Evolutionary conservation across 2,113 vertebrate genomes (phyloP), one percentile per base, ranked within the genome.

Genomic region (Cephalopholis sonnerati): DNA sequence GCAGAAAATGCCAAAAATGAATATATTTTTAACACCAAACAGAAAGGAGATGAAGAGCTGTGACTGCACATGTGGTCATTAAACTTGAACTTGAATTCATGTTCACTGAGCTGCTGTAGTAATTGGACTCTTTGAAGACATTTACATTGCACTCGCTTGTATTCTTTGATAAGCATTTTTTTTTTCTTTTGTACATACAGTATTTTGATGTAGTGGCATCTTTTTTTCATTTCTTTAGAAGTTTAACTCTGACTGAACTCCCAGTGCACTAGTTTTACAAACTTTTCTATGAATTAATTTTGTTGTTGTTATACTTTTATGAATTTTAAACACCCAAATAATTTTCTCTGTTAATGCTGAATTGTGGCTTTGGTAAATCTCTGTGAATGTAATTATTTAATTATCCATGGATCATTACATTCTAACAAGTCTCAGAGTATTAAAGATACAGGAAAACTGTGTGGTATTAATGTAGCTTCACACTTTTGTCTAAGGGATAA

Each of bases 121-220:
- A 73, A 77, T 46, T 68, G 24, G 63, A 50, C 39, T 70, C 46
- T 36, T 54, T 76, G 24, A 73, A 68, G 48, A 57, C 58, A 71
- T 82, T 79, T 57, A 67, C 61, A 29, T 82, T 66, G 46, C 9
- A 62, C 24, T 55, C 7, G 2, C 62, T 73, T 73, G 67, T 69
- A 74, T n/a, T 77, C 55, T 79, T 59, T 79, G 41, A 74, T 82
- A 51, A 64, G 27, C 57, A 11, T 67, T 65, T 3, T 57, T 65
- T 3, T 57, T 72, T 36, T 55, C 5, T 64, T 75, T 70, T 63
- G 55, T 55, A 25, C 8, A 7, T 51, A 25, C 53, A 58, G 20
- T 25, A 51, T 36, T 68, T 71, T 54, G 18, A 59, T 64, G 20
- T 25, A 12, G 51, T 82, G 58, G 27, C 15, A 63, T 74, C 22